Evolutionary conservation across 2,113 vertebrate species (phyloP).

Genomic region (Cinclus mexicanus): DNA sequence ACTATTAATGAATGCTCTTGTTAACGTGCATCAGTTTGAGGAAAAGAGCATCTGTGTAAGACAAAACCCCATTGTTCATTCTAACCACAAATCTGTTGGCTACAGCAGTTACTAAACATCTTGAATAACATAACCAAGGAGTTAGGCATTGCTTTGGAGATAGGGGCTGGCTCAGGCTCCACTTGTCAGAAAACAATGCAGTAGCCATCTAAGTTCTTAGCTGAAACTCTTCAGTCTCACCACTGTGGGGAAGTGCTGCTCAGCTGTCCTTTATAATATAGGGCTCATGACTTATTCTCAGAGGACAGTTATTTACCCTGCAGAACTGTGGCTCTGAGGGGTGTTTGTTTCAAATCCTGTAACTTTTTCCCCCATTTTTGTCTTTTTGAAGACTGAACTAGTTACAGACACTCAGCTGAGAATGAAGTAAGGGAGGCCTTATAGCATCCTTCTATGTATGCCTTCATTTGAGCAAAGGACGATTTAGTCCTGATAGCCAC

Average conservation of each 20-base stretch:
- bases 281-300: background rate
- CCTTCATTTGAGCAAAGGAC: background rate
- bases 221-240: background rate
- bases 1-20: background rate
- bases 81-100: slow-evolving; percentile 18
- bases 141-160: slow-evolving; percentile 4
- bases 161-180: background rate
- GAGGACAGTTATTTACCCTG: background rate
- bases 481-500: background rate
- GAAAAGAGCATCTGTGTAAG: slow-evolving; percentile 20
- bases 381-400: background rate
- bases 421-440: background rate
- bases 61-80: slow-evolving; percentile 41
- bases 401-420: background rate
- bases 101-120: slow-evolving; percentile 20
- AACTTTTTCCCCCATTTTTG: background rate
- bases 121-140: slow-evolving; percentile 9
- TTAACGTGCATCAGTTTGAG: background rate
- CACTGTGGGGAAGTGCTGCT: background rate
- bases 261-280: background rate
- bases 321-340: background rate
- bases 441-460: background rate
- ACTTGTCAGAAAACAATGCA: background rate
- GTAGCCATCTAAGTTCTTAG: background rate
- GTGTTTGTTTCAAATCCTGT: background rate